phyloP scores from a whole-genome alignment of 2,888 invertebrate genomes.

The Gonocerus acuteangulatus region DNA sequence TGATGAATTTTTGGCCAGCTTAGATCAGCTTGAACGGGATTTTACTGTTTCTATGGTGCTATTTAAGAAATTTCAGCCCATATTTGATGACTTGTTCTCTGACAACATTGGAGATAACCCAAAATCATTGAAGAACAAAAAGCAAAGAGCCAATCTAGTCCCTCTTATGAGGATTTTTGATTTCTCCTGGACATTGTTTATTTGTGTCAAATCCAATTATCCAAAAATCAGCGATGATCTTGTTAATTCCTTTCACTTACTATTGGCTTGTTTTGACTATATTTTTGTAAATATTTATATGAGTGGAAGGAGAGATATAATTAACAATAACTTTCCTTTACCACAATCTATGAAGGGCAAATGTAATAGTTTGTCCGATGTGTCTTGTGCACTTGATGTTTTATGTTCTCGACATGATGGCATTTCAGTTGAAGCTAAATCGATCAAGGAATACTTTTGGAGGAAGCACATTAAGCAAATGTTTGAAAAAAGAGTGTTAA shows the following conservation, averaged over 20 bases:
- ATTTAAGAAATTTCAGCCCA: slow-evolving; percentile 82
- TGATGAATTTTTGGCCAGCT: slow-evolving; percentile 70
- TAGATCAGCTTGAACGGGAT: slow-evolving; percentile 76
- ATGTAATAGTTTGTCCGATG: slow-evolving; percentile 54
- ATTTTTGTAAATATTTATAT: slow-evolving; percentile 79
- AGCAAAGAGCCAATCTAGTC: slow-evolving; percentile 54
- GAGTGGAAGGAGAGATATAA: slow-evolving; percentile 68
- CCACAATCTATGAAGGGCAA: slow-evolving; percentile 5
- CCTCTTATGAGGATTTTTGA: slow-evolving; percentile 77
- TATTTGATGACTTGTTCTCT: slow-evolving; percentile 79
- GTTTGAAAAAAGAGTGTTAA: slow-evolving; percentile 54
- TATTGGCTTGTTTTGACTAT: slow-evolving; percentile 85
- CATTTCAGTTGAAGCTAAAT: slow-evolving; percentile 77
- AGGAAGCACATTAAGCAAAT: slow-evolving; percentile 64
- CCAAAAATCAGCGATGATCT: slow-evolving; percentile 82
- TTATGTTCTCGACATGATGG: slow-evolving; percentile 77
- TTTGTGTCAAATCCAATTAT: slow-evolving; percentile 80
- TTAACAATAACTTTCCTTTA: slow-evolving; percentile 69
- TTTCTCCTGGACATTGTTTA: slow-evolving; percentile 89
- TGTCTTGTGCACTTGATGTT: slow-evolving; percentile 74
- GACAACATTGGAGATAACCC: slow-evolving; percentile 55
- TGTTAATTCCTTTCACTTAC: slow-evolving; percentile 86
- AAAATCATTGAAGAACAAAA: slow-evolving; percentile 52
- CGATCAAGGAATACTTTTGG: slow-evolving; percentile 82
- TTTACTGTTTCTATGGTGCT: slow-evolving; percentile 91